phyloP scores from a whole-genome alignment of 2,888 invertebrate species.

The Lepidocyrtinus sp. region DNA sequence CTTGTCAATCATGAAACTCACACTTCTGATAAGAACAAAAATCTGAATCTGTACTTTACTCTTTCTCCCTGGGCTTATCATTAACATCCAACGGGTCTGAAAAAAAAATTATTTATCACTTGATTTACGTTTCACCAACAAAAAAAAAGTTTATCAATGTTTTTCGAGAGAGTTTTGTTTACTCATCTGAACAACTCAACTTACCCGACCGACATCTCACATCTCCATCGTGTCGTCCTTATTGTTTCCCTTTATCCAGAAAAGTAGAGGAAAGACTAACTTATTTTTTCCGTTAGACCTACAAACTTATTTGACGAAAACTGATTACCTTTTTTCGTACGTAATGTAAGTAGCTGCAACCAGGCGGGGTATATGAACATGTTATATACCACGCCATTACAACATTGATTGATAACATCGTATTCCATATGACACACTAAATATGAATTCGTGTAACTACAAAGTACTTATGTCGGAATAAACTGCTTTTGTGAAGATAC shows the following conservation, averaged over 20 bases:
- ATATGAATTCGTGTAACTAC: neutral
- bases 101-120: conserved; percentile 1
- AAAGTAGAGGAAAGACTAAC: conserved; percentile 17
- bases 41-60: conserved; percentile 33
- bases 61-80: conserved; percentile 12
- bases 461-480: neutral
- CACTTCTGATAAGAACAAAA: conserved; percentile 30
- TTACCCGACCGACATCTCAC: conserved; percentile 37
- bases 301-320: no score
- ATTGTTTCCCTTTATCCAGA: conserved; percentile 35
- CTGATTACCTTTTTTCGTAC: no score
- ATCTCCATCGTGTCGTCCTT: neutral
- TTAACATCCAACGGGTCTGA: conserved; percentile 3
- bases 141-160: conserved; percentile 12
- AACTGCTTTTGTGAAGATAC: neutral
- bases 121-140: neutral
- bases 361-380: no score
- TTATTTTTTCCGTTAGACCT: conserved; percentile 44
- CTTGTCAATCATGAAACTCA: conserved; percentile 16
- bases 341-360: no score
- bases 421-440: neutral
- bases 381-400: conserved; percentile 2
- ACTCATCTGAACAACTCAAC: conserved; percentile 46
- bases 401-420: conserved; percentile 2
- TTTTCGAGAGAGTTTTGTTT: conserved; percentile 52